Percentiles rank a stretch among this genome's conserved stretches.
phyloP scores from a whole-genome alignment of 2,888 invertebrate genomes.

The Neoscelio sp. region DNA sequence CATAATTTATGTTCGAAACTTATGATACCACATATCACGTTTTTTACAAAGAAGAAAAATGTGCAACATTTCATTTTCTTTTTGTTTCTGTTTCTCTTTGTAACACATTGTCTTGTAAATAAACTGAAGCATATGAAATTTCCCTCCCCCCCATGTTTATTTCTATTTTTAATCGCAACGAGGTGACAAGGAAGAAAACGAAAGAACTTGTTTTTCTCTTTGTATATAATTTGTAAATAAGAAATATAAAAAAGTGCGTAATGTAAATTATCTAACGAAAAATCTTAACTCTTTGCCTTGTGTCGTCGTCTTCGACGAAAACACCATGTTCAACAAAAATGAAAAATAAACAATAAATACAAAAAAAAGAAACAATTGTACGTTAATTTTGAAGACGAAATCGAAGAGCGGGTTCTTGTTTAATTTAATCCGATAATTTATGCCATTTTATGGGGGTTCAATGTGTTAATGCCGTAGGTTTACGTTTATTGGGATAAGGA shows the following conservation, averaged over 20 bases:
- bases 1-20: conserved; percentile 33
- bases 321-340: conserved; percentile 41
- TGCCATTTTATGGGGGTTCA: no score
- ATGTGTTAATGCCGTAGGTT: conserved; percentile 38
- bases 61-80: no score
- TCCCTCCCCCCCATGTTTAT: background rate
- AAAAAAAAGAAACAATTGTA: conserved; percentile 10
- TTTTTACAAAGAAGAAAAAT: conserved; percentile 15
- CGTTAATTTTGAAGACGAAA: conserved; percentile 17
- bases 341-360: background rate
- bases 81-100: background rate
- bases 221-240: conserved; percentile 78
- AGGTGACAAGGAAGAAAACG: conserved; percentile 49
- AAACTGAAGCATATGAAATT: conserved; percentile 10
- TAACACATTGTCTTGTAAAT: conserved; percentile 34
- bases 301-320: conserved; percentile 56
- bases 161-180: conserved; percentile 20
- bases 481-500: conserved; percentile 46
- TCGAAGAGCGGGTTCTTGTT: conserved; percentile 49
- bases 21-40: conserved; percentile 38
- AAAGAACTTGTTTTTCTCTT: conserved; percentile 70
- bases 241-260: conserved; percentile 65
- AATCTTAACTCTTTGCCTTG: conserved; percentile 48
- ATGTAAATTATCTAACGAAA: conserved; percentile 71
- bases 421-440: conserved; percentile 28